Evolutionary conservation across 1,140 invertebrate genomes (phyloP).

Genomic region (Potamilus streckersoni): DNA sequence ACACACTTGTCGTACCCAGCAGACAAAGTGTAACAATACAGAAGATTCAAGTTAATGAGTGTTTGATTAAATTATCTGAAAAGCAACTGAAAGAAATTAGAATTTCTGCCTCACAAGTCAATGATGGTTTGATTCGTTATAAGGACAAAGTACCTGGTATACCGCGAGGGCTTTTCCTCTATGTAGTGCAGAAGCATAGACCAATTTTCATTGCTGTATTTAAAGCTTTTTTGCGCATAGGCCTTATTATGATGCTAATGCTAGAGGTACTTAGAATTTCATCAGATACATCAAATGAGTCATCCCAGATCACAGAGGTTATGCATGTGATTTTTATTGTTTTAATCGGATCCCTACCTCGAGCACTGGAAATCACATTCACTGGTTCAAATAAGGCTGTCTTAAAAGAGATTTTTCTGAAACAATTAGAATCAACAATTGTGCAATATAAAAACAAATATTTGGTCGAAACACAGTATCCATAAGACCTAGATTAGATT

Average conservation of each 20-base stretch:
- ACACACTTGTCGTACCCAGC: conserved; percentile 1
- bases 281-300: too few relatives aligned
- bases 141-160: conserved; percentile 10
- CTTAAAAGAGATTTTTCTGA: too few relatives aligned
- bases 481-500: too few relatives aligned
- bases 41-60: conserved; percentile 5
- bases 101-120: neutral
- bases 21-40: neutral
- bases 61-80: neutral
- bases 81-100: neutral
- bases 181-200: too few relatives aligned
- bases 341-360: conserved; percentile 6
- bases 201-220: too few relatives aligned
- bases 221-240: too few relatives aligned
- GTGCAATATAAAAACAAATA: too few relatives aligned
- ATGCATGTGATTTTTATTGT: conserved; percentile 25
- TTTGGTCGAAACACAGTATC: too few relatives aligned
- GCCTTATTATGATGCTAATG: too few relatives aligned
- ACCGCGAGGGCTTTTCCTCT: conserved; percentile 6
- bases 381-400: too few relatives aligned
- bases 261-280: too few relatives aligned
- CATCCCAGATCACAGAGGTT: conserved; percentile 4
- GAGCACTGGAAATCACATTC: neutral
- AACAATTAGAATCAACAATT: too few relatives aligned
- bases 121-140: neutral